These are phyloP conservation scores for Bombus soroeensis DNA, from an alignment of 1,140 invertebrate genomes.

Conservation along the genomic window DNA sequence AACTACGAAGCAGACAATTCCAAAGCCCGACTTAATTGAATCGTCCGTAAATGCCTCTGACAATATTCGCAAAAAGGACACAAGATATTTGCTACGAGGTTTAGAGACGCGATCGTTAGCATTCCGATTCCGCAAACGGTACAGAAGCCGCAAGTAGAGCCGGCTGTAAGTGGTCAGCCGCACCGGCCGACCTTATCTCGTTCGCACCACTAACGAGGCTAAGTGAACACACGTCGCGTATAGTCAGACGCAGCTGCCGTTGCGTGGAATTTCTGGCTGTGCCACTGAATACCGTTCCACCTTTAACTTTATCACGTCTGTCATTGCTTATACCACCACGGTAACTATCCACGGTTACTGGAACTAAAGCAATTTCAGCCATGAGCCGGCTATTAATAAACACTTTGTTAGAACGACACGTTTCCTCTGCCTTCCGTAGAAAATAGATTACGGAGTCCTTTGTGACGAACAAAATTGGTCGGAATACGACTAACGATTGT, in stretches of 20 bases:
- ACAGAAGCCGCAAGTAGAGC: slow-evolving; percentile 43
- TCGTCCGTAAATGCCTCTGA: no score
- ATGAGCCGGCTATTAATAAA: slow-evolving; percentile 36
- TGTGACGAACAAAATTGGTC: no score
- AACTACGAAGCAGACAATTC: background rate
- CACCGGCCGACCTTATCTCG: slow-evolving; percentile 55
- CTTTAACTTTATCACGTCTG: slow-evolving; percentile 26
- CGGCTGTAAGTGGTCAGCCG: slow-evolving; percentile 63
- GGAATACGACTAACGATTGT: no score
- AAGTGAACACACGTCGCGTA: slow-evolving; percentile 44
- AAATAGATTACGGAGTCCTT: no score
- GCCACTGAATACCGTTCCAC: background rate
- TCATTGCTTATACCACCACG: background rate
- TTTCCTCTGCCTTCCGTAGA: background rate
- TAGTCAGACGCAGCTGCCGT: slow-evolving; percentile 49
- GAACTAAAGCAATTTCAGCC: slow-evolving; percentile 41
- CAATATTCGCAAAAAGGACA: background rate
- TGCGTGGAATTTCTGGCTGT: slow-evolving; percentile 31
- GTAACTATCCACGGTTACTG: background rate
- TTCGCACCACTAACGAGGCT: slow-evolving; percentile 55
- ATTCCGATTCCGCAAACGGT: background rate
- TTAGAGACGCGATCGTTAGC: background rate
- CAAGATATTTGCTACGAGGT: background rate
- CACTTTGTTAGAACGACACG: slow-evolving; percentile 18
- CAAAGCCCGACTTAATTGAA: background rate